These are phyloP conservation scores for Colletes latitarsis DNA, from an alignment of 1,140 invertebrate genomes.

Conservation along the genomic window DNA sequence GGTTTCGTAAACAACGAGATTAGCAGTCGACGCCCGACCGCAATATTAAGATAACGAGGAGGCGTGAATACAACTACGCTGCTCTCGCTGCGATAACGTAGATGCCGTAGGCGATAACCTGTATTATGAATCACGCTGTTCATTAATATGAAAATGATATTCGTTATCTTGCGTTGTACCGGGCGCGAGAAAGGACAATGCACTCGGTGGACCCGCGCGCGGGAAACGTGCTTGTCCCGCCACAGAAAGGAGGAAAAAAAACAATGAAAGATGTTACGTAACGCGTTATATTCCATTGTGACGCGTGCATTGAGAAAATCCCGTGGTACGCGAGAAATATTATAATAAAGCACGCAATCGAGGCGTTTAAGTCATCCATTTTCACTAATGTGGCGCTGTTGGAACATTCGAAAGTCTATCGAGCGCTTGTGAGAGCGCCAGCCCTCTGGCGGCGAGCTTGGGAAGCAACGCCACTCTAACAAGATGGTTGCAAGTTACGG, in stretches of 20 bases:
- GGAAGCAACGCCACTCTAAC: too few relatives aligned
- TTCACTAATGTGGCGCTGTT: too few relatives aligned
- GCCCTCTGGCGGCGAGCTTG: too few relatives aligned
- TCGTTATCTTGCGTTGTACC: conserved; percentile 35
- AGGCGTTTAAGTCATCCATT: not conserved
- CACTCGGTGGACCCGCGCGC: conserved; percentile 2
- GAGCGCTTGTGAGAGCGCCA: too few relatives aligned
- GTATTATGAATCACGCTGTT: conserved; percentile 26
- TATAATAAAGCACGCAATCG: not conserved
- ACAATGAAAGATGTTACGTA: conserved; percentile 44
- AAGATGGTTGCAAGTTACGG: too few relatives aligned
- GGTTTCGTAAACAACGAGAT: conserved; percentile 42
- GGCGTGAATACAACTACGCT: conserved; percentile 21
- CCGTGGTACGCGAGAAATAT: not conserved
- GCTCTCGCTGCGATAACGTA: conserved; percentile 30
- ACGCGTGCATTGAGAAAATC: not conserved
- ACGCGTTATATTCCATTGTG: conserved; percentile 3
- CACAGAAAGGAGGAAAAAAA: not conserved
- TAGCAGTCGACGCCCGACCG: not conserved
- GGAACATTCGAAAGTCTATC: too few relatives aligned
- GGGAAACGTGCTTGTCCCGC: conserved; percentile 14
- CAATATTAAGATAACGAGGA: conserved; percentile 17
- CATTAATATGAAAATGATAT: conserved; percentile 59
- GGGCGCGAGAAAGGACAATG: conserved; percentile 9
- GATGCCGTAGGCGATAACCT: conserved; percentile 44